Base-by-base conservation (phyloP, 2,888 invertebrate genomes). In the Oscheius myriophilus region DNA sequence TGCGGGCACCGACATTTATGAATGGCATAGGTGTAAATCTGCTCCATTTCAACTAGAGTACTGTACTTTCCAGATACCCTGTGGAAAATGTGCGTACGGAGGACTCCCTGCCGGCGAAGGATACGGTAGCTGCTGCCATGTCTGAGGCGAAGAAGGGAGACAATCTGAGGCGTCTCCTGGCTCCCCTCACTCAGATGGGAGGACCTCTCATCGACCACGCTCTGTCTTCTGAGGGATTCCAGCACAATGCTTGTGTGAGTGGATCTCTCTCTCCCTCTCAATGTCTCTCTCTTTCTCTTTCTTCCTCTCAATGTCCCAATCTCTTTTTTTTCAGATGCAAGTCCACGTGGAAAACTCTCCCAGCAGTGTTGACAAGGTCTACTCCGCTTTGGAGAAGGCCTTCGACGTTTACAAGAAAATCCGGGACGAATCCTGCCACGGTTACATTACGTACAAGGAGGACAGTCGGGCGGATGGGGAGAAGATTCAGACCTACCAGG, bases 121-220 rank as follows among this genome's bases (percentile, higher is more conserved):
- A 81, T 11, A 66, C 62, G 21, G 67, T 82, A 54, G 26, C 65
- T 7, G 49, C 68, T 16, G 76, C 80, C 43, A 59, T 82, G 41
- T 59, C 71, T 18, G 67, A 70, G 33, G 78, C 72, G 14, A 82
- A 82, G 46, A 66, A 70, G 25, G 70, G 70, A 11, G 70, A 70
- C n/a, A 67, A 62, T 51, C 23, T 69, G 11, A 55, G 72, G 26
- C 53, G 74, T 21, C 39, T 70, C 2, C 69, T 84, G 14, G 78
- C 73, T 39, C 73, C 87, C 84, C 64, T 73, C 41, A 76, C 80
- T 11, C 79, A 93, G 87, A 96, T 92, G 89, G 96, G 97, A 4
- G 92, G 95, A 23, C 91, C 95, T 0, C 89, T 98, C 46, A 91
- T 97, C 73, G 95, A 96, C 82, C 96, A 97, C 87, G 91, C 92